These are phyloP conservation scores for Agriotes lineatus DNA, from an alignment of 2,888 invertebrate genomes.

Conservation along the genomic window DNA sequence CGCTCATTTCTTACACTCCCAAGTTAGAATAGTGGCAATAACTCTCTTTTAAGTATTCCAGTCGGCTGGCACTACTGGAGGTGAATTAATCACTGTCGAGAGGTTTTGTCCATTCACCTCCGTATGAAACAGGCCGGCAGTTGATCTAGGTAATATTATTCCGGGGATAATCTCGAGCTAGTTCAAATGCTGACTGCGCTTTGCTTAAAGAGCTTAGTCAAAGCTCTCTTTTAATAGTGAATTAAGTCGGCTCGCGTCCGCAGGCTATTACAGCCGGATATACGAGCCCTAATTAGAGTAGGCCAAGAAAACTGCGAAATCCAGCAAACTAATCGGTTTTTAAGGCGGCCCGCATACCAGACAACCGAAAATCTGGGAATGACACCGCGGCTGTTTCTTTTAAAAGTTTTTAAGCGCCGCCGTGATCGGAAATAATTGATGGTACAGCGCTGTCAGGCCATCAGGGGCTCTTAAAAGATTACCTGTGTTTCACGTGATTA, in stretches of 20 bases:
- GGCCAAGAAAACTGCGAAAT: constrained; percentile 31
- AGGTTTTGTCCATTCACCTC: too few relatives aligned
- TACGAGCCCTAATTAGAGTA: constrained; percentile 38
- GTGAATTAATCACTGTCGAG: too few relatives aligned
- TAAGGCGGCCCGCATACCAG: not conserved
- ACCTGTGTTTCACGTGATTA: too few relatives aligned
- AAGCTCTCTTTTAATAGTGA: constrained; percentile 40
- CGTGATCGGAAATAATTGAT: not conserved
- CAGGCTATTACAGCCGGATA: constrained; percentile 39
- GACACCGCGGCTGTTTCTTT: constrained; percentile 6
- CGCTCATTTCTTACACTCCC: too few relatives aligned
- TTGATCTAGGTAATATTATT: constrained; percentile 23
- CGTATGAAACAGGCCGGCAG: too few relatives aligned
- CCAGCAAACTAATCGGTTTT: constrained; percentile 33
- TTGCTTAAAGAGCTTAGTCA: constrained; percentile 41
- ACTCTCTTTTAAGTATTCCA: too few relatives aligned
- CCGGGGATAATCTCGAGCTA: constrained; percentile 28
- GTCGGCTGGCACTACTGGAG: too few relatives aligned
- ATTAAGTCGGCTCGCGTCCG: constrained; percentile 42
- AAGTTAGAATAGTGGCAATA: too few relatives aligned
- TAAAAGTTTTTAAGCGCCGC: not conserved
- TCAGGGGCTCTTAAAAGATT: not conserved
- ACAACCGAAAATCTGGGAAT: constrained; percentile 2
- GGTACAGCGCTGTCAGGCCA: constrained; percentile 1
- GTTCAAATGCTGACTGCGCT: constrained; percentile 39